Evolutionary conservation across 2,888 invertebrate species (phyloP).

Genomic region (Metacarcinus magister): DNA sequence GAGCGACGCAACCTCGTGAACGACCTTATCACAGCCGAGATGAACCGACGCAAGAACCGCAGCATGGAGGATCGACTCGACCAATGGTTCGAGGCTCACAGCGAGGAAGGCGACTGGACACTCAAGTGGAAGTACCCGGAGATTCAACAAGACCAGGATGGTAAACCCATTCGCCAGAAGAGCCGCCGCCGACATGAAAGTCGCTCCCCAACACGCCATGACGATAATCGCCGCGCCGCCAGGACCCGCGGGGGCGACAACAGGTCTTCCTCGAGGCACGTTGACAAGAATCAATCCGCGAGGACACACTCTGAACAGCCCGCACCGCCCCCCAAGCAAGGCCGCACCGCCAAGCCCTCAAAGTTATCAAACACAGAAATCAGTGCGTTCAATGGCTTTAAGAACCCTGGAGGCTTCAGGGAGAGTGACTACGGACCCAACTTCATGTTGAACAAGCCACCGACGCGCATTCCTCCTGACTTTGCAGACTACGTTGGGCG

Average conservation of each 20-base stretch:
- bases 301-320: constrained; percentile 35
- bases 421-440: constrained; percentile 82
- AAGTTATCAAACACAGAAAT: constrained; percentile 77
- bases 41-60: constrained; percentile 81
- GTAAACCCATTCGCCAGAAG: constrained; percentile 62
- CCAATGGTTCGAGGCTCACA: constrained; percentile 80
- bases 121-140: constrained; percentile 77
- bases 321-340: constrained; percentile 61
- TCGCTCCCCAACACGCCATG: constrained; percentile 66
- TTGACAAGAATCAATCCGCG: constrained; percentile 55
- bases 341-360: constrained; percentile 43
- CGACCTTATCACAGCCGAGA: constrained; percentile 79
- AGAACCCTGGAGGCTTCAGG: constrained; percentile 79
- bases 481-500: constrained; percentile 76
- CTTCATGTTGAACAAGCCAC: constrained; percentile 81
- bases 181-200: constrained; percentile 62
- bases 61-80: constrained; percentile 82
- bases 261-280: constrained; percentile 64
- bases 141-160: constrained; percentile 61
- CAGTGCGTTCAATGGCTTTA: constrained; percentile 81
- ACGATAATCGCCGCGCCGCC: constrained; percentile 72
- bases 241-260: constrained; percentile 61
- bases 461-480: constrained; percentile 71
- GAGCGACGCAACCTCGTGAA: constrained; percentile 79
- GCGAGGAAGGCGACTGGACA: constrained; percentile 72